A percentile compares a stretch with the other conserved stretches of the same genome.
Evolutionary conservation across 2,113 vertebrate species (phyloP).

Genomic region (Taurulus bubalis): DNA sequence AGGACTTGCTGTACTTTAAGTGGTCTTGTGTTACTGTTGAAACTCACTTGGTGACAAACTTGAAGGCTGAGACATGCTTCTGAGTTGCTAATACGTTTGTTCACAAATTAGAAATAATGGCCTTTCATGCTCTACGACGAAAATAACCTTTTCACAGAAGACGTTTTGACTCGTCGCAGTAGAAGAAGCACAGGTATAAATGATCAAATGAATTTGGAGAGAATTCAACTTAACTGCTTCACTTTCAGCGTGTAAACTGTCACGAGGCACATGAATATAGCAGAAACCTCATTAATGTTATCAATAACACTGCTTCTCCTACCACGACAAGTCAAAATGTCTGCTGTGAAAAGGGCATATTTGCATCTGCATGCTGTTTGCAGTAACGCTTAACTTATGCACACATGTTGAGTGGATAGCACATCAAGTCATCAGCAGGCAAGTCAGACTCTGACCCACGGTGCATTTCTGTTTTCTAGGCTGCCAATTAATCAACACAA

Average conservation of each 20-base stretch:
- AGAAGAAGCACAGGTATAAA: neutral
- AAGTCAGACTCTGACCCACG: neutral
- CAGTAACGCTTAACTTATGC: neutral
- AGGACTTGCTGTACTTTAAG: too few species aligned
- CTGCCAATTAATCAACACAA: neutral
- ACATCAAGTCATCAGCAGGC: neutral
- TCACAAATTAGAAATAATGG: too few species aligned
- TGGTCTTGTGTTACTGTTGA: too few species aligned
- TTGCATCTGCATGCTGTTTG: neutral
- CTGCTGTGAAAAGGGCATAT: neutral
- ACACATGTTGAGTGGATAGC: neutral
- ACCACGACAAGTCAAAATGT: too few species aligned
- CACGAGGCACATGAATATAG: neutral
- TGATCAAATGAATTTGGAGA: neutral
- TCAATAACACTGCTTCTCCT: too few species aligned
- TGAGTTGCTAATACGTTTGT: too few species aligned
- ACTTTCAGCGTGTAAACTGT: too few species aligned
- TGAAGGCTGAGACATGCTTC: too few species aligned
- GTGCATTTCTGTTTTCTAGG: neutral
- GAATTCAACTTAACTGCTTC: neutral
- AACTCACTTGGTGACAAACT: too few species aligned
- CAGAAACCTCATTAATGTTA: neutral
- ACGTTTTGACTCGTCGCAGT: too few species aligned
- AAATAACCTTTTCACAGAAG: too few species aligned
- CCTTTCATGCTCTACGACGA: too few species aligned